Evolutionary conservation across 37 sponge, comb jelly and placozoan species (phyloP), one percentile per base, ranked within the genome.

Genomic region (Axinella damicornis): DNA sequence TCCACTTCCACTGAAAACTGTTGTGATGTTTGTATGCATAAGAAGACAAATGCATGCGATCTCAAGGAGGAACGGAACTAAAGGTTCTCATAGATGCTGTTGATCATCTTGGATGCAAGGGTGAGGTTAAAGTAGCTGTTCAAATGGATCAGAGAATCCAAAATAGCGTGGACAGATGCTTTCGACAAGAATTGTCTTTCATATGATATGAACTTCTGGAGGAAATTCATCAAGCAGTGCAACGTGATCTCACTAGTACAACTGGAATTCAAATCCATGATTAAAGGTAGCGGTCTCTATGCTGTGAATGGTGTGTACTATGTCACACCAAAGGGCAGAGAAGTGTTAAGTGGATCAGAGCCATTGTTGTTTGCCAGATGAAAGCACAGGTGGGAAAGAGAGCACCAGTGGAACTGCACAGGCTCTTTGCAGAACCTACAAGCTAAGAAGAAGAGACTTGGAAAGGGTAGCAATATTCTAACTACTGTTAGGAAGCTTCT

Each of bases 21-120:
- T 34, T 76, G 76, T 76, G 76, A 76, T 76, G 76, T 76, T 30
- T 76, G 76, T 76, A 14, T n/a, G n/a, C n/a, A n/a, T n/a, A n/a
- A n/a, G n/a, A n/a, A n/a, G n/a, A n/a, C n/a, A n/a, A n/a, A n/a
- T n/a, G n/a, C n/a, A n/a, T n/a, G n/a, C n/a, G n/a, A n/a, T n/a
- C 46, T 46, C 60, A 76, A 28, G 5, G 2, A 12, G 25, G 25
- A 73, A 55, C 38, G 14, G 74, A 73, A 14, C 56, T 73, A 22
- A 46, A 53, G 19, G 31, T 73, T 15, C 54, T 73, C 2, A 53
- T 54, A 37, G 74, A 73, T 73, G 74, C 74, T 52, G 20, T 73
- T 19, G 36, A 73, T n/a, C 74, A 73, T 54, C 46, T 73, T 73
- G 74, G 74, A 28, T 2, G 74, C 28, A 73, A 40, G 31, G 74